These are phyloP conservation scores for Aromia moschata DNA, from an alignment of 2,888 invertebrate genomes.

Conservation along the genomic window DNA sequence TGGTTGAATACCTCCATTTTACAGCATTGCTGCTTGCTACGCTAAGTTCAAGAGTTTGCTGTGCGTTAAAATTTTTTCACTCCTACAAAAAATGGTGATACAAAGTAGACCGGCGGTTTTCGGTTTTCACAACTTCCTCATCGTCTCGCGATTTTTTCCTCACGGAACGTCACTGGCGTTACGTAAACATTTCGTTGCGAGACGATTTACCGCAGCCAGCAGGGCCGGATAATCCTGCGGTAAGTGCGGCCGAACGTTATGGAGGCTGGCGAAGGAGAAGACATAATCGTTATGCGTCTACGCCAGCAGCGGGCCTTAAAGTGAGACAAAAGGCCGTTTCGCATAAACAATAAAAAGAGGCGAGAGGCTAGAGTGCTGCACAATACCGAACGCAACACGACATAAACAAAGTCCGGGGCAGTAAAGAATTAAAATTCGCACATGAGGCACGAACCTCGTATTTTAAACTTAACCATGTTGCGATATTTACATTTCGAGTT, in stretches of 20 bases:
- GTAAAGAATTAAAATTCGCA: slow-evolving; percentile 61
- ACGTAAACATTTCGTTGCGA: too few relatives aligned
- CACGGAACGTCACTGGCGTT: too few relatives aligned
- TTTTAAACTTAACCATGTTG: slow-evolving; percentile 53
- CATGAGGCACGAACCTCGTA: slow-evolving; percentile 61
- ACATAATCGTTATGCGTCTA: neutral
- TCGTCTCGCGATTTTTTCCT: too few relatives aligned
- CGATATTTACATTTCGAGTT: slow-evolving; percentile 51
- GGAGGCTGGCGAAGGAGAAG: neutral
- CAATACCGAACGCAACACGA: slow-evolving; percentile 59
- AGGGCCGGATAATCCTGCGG: too few relatives aligned
- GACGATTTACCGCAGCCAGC: too few relatives aligned
- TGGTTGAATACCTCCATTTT: too few relatives aligned
- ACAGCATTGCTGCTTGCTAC: too few relatives aligned
- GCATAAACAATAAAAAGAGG: slow-evolving; percentile 32
- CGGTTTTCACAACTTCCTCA: too few relatives aligned
- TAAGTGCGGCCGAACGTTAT: neutral
- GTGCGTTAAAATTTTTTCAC: too few relatives aligned
- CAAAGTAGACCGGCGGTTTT: too few relatives aligned
- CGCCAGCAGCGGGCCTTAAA: slow-evolving; percentile 30
- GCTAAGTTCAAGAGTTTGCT: too few relatives aligned
- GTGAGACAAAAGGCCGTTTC: slow-evolving; percentile 30
- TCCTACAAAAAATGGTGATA: too few relatives aligned
- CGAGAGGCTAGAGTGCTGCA: slow-evolving; percentile 53
- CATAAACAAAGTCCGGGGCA: slow-evolving; percentile 57